phyloP scores from a whole-genome alignment of 2,888 invertebrate genomes.

The Venustoraphidia nigricollis region DNA sequence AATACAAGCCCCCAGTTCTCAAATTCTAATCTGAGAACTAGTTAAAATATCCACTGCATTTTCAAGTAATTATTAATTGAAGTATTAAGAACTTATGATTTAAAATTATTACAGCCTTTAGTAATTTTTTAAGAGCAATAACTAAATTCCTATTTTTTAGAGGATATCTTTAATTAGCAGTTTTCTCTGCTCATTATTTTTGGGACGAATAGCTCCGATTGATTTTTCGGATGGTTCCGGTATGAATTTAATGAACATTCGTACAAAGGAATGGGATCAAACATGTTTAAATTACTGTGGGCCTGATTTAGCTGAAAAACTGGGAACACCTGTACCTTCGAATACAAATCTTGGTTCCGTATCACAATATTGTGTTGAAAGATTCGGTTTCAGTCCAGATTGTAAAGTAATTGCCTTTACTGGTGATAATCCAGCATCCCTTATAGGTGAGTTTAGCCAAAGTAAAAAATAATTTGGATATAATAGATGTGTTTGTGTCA shows the following conservation, averaged over 20 bases:
- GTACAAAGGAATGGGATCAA: conserved; percentile 58
- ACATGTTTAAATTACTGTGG: conserved; percentile 63
- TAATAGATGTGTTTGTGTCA: neutral
- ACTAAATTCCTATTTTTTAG: conserved; percentile 28
- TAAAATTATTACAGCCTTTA: no score
- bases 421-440: conserved; percentile 86
- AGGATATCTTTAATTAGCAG: conserved; percentile 88
- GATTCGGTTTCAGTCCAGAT: conserved; percentile 67
- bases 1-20: no score
- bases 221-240: conserved; percentile 90
- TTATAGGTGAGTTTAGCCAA: conserved; percentile 41
- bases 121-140: neutral
- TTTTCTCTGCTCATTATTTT: conserved; percentile 75
- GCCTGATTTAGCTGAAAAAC: conserved; percentile 51
- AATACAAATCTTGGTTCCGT: conserved; percentile 55
- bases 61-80: no score
- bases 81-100: no score
- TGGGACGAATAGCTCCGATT: conserved; percentile 79
- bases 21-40: no score
- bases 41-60: no score
- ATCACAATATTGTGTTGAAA: conserved; percentile 63
- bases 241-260: conserved; percentile 87
- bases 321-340: conserved; percentile 61
- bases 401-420: conserved; percentile 82
- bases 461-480: neutral